A percentile compares a stretch with the other conserved stretches of the same genome.
Conservation (phyloP, 1,140 invertebrate genomes). For the Phymastichus coffea region DNA sequence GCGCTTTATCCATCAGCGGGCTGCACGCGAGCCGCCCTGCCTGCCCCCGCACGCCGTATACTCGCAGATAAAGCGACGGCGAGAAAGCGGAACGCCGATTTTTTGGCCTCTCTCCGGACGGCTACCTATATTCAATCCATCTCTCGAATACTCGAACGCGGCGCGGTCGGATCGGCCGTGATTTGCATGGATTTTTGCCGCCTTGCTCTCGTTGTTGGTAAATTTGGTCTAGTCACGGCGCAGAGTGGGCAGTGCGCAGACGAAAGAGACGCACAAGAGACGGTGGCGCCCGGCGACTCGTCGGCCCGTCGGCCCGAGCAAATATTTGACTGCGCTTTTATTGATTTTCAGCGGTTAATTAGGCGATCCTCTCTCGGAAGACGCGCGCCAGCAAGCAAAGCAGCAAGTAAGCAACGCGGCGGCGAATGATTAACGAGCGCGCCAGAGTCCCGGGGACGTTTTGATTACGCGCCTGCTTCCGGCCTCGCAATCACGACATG, state of each 20-base stretch:
- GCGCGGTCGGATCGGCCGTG: too few species aligned
- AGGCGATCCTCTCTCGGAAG: too few species aligned
- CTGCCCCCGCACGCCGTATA: too few species aligned
- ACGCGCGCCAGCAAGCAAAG: not conserved
- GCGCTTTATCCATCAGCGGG: not conserved
- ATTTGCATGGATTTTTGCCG: too few species aligned
- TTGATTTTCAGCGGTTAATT: slow-evolving; percentile 4
- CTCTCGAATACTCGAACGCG: too few species aligned
- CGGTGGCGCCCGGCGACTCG: not conserved
- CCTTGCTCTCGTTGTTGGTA: too few species aligned
- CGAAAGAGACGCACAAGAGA: not conserved
- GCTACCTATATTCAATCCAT: too few species aligned
- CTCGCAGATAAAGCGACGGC: too few species aligned
- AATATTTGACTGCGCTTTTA: slow-evolving; percentile 22
- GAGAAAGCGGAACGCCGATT: too few species aligned
- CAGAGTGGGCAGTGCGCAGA: too few species aligned
- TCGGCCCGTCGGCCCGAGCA: slow-evolving; percentile 1
- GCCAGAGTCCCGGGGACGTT: slow-evolving; percentile 36
- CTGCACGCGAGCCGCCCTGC: not conserved
- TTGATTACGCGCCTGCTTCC: slow-evolving; percentile 44
- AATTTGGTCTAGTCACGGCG: too few species aligned
- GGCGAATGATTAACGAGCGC: slow-evolving; percentile 48
- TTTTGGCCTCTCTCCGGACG: too few species aligned
- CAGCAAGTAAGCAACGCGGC: not conserved
- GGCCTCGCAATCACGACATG: slow-evolving; percentile 44